Percentiles rank a stretch among this genome's conserved stretches.
Conservation (phyloP, 1,140 invertebrate genomes). For the Drosophila pallidifrons region DNA sequence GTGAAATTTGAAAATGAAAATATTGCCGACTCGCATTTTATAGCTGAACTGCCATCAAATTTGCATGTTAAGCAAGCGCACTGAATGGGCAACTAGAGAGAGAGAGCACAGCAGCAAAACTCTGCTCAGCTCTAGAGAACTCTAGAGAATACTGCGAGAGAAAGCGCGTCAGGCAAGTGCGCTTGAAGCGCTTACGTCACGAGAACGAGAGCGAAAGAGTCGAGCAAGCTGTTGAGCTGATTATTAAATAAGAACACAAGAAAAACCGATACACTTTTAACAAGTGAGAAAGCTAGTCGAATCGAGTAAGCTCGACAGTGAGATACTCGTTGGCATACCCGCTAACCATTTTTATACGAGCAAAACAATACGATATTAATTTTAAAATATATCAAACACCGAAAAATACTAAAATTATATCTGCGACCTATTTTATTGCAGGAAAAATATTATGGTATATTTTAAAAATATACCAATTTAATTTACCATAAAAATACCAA, state of each 20-base stretch:
- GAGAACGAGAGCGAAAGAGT: not conserved
- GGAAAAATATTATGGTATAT: no score
- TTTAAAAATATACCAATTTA: no score
- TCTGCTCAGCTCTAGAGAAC: constrained; percentile 5
- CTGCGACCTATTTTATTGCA: no score
- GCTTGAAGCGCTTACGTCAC: not conserved
- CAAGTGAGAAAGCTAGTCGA: not conserved
- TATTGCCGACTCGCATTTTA: constrained; percentile 61
- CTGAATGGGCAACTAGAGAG: constrained; percentile 49
- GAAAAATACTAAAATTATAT: no score
- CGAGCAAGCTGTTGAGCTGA: not conserved
- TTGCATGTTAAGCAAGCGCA: constrained; percentile 75
- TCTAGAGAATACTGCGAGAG: constrained; percentile 27
- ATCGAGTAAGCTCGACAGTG: no score
- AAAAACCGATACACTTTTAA: not conserved
- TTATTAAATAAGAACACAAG: not conserved
- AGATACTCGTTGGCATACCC: no score
- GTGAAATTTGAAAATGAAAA: constrained; percentile 78
- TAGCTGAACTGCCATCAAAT: constrained; percentile 68
- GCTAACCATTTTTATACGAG: no score
- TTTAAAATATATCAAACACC: no score
- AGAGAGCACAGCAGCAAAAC: not conserved
- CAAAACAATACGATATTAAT: no score
- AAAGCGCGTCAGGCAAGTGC: constrained; percentile 6
- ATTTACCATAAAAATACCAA: no score